These are phyloP conservation scores for Eupithecia pulchellata DNA, from an alignment of 2,888 invertebrate genomes.

Conservation along the genomic window DNA sequence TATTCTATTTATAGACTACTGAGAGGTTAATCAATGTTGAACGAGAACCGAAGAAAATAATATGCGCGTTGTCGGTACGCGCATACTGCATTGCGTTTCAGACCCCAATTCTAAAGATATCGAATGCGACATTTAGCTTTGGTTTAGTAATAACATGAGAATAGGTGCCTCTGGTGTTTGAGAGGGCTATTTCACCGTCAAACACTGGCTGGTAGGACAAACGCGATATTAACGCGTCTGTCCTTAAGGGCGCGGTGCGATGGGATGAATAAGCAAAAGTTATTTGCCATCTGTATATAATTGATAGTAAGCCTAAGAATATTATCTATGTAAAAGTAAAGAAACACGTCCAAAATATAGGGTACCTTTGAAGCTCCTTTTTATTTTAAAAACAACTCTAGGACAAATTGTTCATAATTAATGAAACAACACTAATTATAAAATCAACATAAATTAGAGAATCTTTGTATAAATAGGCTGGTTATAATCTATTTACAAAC, in stretches of 20 bases:
- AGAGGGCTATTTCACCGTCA: constrained; percentile 5
- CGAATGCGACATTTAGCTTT: background rate
- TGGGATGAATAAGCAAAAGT: background rate
- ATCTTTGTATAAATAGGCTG: background rate
- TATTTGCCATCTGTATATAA: background rate
- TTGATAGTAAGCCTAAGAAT: background rate
- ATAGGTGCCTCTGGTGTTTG: background rate
- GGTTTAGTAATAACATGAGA: background rate
- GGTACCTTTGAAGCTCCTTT: background rate
- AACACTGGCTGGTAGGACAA: background rate
- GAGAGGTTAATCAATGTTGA: constrained; percentile 2
- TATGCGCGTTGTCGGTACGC: constrained; percentile 13
- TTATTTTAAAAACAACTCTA: background rate
- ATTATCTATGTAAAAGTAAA: background rate
- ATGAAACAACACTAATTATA: background rate
- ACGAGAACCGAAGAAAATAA: background rate
- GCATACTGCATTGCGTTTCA: constrained; percentile 24
- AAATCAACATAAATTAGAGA: background rate
- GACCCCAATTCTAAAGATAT: background rate
- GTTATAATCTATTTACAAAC: background rate
- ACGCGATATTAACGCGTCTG: background rate
- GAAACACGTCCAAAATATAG: background rate
- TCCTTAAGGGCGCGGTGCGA: background rate
- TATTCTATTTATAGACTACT: background rate
- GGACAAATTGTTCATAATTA: background rate